Evolutionary conservation across 2,113 vertebrate species (phyloP).

Genomic region (Fulmarus glacialis): DNA sequence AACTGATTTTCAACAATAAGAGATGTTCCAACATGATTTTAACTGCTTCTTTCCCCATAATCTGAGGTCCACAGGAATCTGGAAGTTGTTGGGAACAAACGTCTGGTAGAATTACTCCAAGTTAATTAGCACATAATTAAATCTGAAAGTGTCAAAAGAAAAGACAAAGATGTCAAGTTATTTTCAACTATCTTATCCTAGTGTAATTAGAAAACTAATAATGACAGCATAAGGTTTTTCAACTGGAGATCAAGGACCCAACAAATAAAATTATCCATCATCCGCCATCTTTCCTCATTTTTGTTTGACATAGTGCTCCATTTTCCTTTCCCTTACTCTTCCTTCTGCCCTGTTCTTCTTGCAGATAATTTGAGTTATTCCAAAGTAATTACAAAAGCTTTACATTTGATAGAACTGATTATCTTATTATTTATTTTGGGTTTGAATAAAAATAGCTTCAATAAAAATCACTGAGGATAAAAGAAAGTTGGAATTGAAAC

Average conservation of each 20-base stretch:
- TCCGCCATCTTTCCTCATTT: neutral
- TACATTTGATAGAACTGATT: neutral
- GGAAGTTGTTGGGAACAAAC: neutral
- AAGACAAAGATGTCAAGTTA: neutral
- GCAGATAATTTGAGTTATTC: neutral
- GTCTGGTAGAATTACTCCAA: neutral
- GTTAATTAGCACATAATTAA: neutral
- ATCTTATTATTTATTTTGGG: neutral
- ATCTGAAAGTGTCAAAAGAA: neutral
- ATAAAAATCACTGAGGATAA: neutral
- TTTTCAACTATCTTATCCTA: neutral
- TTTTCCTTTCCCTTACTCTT: neutral
- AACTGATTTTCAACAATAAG: neutral
- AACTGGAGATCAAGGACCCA: neutral
- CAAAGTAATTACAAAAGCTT: neutral
- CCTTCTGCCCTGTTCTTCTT: neutral
- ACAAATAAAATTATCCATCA: neutral
- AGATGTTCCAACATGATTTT: neutral
- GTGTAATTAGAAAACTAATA: neutral
- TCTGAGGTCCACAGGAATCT: neutral
- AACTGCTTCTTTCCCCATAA: neutral
- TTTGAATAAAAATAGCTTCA: neutral
- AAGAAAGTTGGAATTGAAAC: neutral
- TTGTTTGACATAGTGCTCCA: neutral
- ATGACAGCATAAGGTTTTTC: neutral